Conservation (phyloP, 2,888 invertebrate genomes). For the Drosophila longiperda region DNA sequence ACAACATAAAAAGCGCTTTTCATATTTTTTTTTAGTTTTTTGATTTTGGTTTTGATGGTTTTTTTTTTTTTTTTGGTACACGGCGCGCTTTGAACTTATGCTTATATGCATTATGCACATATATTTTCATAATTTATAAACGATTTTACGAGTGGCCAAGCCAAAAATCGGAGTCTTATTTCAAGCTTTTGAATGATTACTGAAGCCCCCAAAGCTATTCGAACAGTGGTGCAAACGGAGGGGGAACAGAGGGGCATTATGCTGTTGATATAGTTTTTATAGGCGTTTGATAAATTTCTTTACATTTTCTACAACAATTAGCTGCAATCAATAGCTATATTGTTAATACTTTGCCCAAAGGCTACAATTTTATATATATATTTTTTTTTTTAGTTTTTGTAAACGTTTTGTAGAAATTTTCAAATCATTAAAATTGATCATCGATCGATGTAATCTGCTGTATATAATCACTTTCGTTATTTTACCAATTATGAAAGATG, state of each 20-base stretch:
- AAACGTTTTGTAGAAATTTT: constrained; percentile 32
- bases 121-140: constrained; percentile 80
- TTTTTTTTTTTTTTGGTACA: constrained; percentile 30
- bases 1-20: constrained; percentile 74
- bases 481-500: constrained; percentile 35
- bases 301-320: constrained; percentile 73
- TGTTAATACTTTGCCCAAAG: constrained; percentile 58
- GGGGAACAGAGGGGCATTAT: constrained; percentile 17
- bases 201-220: constrained; percentile 56
- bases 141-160: constrained; percentile 62
- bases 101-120: constrained; percentile 75
- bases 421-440: constrained; percentile 44
- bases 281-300: constrained; percentile 79
- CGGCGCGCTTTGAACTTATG: constrained; percentile 76
- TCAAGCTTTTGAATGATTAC: constrained; percentile 72
- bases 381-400: constrained; percentile 5
- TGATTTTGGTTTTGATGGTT: background rate
- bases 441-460: constrained; percentile 34
- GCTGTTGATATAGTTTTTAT: constrained; percentile 76
- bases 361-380: constrained; percentile 21
- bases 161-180: constrained; percentile 61
- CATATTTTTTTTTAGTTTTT: constrained; percentile 58
- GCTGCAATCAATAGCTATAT: constrained; percentile 76
- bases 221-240: constrained; percentile 1
- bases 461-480: constrained; percentile 32